phyloP scores from a whole-genome alignment of 1,140 invertebrate species.

The Marisa cornuarietis region DNA sequence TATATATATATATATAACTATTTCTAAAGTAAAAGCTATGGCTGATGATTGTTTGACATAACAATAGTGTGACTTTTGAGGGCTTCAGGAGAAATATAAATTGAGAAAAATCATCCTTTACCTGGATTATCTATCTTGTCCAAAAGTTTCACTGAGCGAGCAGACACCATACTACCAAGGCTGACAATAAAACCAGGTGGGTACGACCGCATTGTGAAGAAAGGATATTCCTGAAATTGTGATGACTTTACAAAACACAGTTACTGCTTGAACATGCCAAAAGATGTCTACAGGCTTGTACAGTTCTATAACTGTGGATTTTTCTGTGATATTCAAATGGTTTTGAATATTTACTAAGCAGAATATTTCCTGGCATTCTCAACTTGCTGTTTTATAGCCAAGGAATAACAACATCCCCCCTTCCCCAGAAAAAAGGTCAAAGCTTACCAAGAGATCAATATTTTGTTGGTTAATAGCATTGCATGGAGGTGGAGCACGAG shows the following conservation, averaged over 20 bases:
- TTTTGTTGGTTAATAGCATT: conserved; percentile 49
- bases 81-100: no score
- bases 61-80: no score
- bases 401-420: not conserved
- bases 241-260: no score
- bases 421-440: not conserved
- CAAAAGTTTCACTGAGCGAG: conserved; percentile 85
- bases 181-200: conserved; percentile 88
- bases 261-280: no score
- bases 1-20: no score
- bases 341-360: not conserved
- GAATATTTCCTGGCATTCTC: no score
- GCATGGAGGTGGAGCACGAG: not conserved
- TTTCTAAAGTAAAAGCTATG: no score
- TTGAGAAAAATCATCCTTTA: conserved; percentile 37
- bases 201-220: conserved; percentile 91
- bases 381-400: not conserved
- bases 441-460: conserved; percentile 64
- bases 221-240: conserved; percentile 83
- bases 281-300: no score
- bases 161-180: conserved; percentile 81
- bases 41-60: no score
- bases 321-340: not conserved
- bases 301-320: no score
- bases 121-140: conserved; percentile 75